These are phyloP conservation scores for Mus pahari DNA, from an alignment of 2,113 vertebrate species.

Conservation along the genomic window DNA sequence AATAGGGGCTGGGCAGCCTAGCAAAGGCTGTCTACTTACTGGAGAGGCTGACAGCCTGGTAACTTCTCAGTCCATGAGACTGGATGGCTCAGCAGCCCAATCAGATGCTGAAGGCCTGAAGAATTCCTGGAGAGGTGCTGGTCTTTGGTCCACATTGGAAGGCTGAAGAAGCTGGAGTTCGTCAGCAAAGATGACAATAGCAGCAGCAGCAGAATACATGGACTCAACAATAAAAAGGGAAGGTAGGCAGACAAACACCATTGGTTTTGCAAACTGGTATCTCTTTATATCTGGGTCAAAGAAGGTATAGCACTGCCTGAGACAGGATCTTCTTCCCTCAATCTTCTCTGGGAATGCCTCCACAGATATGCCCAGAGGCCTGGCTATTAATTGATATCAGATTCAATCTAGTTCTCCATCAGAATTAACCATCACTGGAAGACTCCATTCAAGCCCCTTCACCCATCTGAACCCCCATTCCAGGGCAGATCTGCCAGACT, in stretches of 20 bases:
- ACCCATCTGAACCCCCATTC: rapidly evolving
- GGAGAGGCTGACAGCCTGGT: neutral
- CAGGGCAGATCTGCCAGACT: neutral
- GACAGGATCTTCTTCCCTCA: neutral
- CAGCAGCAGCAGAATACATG: neutral
- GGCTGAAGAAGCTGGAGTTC: neutral
- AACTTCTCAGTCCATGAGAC: neutral
- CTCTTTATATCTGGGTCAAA: neutral
- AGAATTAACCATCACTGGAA: neutral
- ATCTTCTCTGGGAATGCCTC: neutral
- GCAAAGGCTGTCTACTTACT: neutral
- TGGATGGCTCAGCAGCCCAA: neutral
- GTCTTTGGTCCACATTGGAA: neutral
- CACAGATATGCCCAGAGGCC: neutral
- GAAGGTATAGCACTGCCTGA: neutral
- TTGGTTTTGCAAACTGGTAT: neutral
- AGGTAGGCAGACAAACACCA: neutral
- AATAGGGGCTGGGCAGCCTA: neutral
- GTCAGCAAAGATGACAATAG: neutral
- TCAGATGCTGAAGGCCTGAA: neutral
- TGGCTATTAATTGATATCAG: neutral
- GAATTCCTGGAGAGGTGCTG: neutral
- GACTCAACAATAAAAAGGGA: neutral
- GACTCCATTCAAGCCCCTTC: neutral
- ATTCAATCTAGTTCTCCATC: neutral